phyloP scores from a whole-genome alignment of 2,888 invertebrate genomes.

The Liodrosophila aerea region DNA sequence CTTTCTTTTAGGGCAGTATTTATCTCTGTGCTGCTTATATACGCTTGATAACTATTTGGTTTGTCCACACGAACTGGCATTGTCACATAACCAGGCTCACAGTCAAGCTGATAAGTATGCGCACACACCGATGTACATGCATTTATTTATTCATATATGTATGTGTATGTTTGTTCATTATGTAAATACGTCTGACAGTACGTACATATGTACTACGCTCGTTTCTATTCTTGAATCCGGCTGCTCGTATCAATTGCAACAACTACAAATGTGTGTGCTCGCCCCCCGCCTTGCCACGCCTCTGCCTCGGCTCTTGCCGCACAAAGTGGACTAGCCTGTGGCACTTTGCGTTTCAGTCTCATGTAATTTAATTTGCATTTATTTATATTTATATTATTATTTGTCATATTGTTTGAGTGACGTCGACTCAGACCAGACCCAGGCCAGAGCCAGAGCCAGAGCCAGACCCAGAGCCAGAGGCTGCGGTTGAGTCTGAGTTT shows the following conservation, averaged over 20 bases:
- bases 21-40: no score
- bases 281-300: no score
- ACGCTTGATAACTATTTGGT: no score
- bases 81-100: constrained; percentile 23
- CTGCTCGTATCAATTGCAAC: constrained; percentile 51
- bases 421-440: background rate
- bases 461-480: no score
- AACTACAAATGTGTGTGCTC: constrained; percentile 19
- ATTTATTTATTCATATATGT: constrained; percentile 5
- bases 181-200: no score
- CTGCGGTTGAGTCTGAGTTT: no score
- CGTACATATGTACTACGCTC: background rate
- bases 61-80: background rate
- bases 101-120: constrained; percentile 32
- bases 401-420: constrained; percentile 56
- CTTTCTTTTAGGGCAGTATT: no score
- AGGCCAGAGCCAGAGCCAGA: no score
- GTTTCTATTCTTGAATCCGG: constrained; percentile 21
- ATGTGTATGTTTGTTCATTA: background rate
- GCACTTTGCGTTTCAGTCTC: constrained; percentile 1
- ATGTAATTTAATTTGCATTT: constrained; percentile 67
- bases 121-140: background rate
- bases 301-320: no score
- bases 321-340: no score
- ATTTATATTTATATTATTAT: constrained; percentile 57